Evolutionary conservation across 2,113 vertebrate species (phyloP).

Genomic region (Toxotes jaculatrix): DNA sequence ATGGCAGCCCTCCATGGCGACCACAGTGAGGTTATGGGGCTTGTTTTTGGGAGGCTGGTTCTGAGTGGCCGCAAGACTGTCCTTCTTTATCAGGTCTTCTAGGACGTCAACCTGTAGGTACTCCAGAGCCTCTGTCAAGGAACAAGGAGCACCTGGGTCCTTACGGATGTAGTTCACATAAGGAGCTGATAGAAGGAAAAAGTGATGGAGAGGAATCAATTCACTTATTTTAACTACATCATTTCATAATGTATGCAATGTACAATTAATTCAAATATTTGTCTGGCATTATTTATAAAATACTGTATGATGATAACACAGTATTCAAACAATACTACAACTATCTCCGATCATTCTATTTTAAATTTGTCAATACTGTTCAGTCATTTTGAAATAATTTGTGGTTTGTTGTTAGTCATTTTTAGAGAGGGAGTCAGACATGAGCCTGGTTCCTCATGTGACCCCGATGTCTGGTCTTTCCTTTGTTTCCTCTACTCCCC

Average conservation of each 20-base stretch:
- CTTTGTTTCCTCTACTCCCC: neutral
- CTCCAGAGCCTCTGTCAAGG: conserved; percentile 95
- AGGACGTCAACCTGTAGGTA: conserved; percentile 96
- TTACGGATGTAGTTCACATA: conserved; percentile 96
- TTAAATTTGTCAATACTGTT: neutral
- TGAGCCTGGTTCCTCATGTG: neutral
- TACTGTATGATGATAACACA: neutral
- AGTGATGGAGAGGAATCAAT: neutral
- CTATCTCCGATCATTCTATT: neutral
- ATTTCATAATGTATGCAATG: neutral
- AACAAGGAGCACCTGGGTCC: conserved; percentile 92
- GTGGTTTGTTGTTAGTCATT: neutral
- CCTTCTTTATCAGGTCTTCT: conserved; percentile 89
- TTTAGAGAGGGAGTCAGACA: neutral
- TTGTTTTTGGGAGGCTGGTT: conserved; percentile 86
- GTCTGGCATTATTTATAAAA: neutral
- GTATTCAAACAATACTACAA: neutral
- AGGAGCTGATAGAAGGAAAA: conserved; percentile 85
- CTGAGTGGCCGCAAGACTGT: conserved; percentile 75
- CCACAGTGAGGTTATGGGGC: conserved; percentile 94
- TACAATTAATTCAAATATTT: neutral
- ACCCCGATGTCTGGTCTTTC: neutral
- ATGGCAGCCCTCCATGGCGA: conserved; percentile 97
- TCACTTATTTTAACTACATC: neutral
- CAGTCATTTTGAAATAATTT: too few relatives aligned